Evolutionary conservation across 2,888 invertebrate genomes (phyloP).

Genomic region (Caenorhabditis sp.): DNA sequence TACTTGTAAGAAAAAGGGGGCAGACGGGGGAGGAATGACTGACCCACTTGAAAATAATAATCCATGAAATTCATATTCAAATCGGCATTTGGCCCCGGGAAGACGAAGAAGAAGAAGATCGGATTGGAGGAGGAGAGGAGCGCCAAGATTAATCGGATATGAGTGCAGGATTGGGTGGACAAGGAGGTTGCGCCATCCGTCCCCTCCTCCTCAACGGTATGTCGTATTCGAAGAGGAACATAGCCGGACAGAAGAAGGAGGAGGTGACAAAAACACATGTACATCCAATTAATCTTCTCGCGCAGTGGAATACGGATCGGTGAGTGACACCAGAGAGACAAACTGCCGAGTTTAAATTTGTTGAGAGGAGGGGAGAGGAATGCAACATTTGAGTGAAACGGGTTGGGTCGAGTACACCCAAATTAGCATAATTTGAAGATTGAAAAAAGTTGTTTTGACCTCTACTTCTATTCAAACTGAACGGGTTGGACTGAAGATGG

Average conservation of each 20-base stretch:
- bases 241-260: constrained; percentile 28
- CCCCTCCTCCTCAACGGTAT: constrained; percentile 1
- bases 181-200: constrained; percentile 37
- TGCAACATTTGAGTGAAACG: constrained; percentile 3
- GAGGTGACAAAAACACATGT: constrained; percentile 61
- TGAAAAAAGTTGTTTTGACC: too few relatives aligned
- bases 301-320: constrained; percentile 22
- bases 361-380: constrained; percentile 7
- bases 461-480: too few relatives aligned
- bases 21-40: background rate
- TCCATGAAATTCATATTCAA: constrained; percentile 42
- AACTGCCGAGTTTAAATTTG: constrained; percentile 1
- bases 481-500: too few relatives aligned
- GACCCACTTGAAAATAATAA: constrained; percentile 23
- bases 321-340: background rate
- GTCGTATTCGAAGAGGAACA: constrained; percentile 16
- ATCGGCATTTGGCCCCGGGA: too few relatives aligned
- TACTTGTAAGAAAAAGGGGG: background rate
- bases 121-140: constrained; percentile 8
- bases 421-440: background rate
- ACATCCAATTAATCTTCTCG: constrained; percentile 58
- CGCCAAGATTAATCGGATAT: constrained; percentile 43
- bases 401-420: background rate
- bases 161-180: too few relatives aligned
- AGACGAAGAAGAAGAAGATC: background rate